phyloP scores from a whole-genome alignment of 2,797 vertebrate species.

The Hyperoplus lanceolatus region DNA sequence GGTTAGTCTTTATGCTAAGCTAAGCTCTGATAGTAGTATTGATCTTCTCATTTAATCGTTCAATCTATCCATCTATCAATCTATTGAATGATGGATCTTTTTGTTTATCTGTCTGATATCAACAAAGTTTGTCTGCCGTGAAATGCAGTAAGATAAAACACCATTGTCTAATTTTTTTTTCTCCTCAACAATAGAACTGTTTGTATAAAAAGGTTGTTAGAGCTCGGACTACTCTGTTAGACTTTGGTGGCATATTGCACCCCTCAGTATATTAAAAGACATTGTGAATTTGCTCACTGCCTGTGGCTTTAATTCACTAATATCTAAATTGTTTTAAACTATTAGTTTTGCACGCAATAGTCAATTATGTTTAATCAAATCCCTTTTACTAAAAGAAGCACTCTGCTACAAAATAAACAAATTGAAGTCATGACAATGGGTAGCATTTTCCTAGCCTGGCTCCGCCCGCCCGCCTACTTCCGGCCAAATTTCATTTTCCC shows the following conservation, averaged over 20 bases:
- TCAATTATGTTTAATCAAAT: neutral
- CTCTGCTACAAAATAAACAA: neutral
- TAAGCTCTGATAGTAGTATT: neutral
- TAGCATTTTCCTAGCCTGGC: slow-evolving; percentile 20
- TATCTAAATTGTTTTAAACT: neutral
- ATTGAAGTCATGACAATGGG: slow-evolving; percentile 5
- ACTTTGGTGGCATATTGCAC: neutral
- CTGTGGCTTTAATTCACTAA: slow-evolving; percentile 1
- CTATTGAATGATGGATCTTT: no score
- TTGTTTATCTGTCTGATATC: neutral
- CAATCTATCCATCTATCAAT: no score
- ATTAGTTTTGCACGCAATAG: neutral
- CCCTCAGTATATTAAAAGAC: slow-evolving; percentile 8
- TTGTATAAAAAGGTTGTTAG: neutral
- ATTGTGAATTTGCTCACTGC: slow-evolving; percentile 1
- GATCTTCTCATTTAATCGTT: neutral
- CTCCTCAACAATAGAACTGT: neutral
- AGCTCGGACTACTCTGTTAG: neutral
- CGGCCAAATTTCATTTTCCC: no score
- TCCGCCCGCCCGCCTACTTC: no score
- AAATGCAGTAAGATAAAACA: neutral
- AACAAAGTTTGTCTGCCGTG: neutral
- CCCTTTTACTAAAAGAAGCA: neutral
- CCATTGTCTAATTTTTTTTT: neutral
- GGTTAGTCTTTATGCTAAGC: neutral